Evolutionary conservation across 2,888 invertebrate genomes (phyloP), one percentile per base, ranked within the genome.

Genomic region (Danaus chrysippus): DNA sequence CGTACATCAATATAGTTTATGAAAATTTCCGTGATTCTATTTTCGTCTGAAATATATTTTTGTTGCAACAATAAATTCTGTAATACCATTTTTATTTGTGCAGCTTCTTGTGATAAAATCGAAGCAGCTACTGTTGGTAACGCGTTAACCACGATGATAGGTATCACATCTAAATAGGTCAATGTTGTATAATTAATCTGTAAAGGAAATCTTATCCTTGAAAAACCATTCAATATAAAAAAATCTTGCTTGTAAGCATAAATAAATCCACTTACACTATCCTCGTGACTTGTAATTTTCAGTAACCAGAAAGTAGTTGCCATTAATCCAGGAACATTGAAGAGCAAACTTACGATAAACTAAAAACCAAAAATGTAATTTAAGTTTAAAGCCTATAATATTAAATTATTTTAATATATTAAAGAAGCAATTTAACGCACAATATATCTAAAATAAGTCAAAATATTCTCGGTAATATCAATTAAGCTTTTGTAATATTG

Each of bases 1-100:
- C 67, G 58, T 13, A 60, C 58, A 13, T 62, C 57, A 13, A 68
- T 62, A 42, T 60, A 62, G 6, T 55, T 58, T 17, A 68, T 59
- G 13, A 62, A 60, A 10, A 23, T 54, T 13, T 58, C 17, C 34
- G 9, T 64, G 54, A 19, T 61, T 46, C 56, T 43, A 1, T 34
- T 10, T 42, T 43, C 58, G 52, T 64, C 62, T 65, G 58, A 41
- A 53, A 58, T 53, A 64, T 61, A 53, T 41, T 34, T 52, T 56
- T 64, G 58, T 56, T 56, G 42, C 41, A 63, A 10, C 0, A 65
- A 42, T 54, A 23, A 52, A 5, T 65, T 63, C 54, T 59, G 53
- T 12, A 65, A 54, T 11, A 56, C 17, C 12, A 59, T 19, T 61
- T 57, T 63, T 41, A 65, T 58, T 34, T 59, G 49, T n/a, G 42